Base-by-base conservation (phyloP, 2,113 vertebrate genomes). In the Leptocoma aspasia region DNA sequence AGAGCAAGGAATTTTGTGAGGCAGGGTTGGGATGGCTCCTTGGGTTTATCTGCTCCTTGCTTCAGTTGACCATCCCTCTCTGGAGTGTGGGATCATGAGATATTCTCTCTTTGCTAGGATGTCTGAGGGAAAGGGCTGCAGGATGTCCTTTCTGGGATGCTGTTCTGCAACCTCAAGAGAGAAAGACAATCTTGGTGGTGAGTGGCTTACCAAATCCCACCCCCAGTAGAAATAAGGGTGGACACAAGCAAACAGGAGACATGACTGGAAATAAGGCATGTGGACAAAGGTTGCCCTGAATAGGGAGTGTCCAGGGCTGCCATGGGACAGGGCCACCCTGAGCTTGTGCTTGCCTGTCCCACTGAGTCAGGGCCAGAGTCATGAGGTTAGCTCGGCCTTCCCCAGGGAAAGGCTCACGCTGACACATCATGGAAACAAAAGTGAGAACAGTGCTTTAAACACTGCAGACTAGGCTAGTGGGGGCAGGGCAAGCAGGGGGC, bases 251-350 rank as follows among this genome's bases (percentile, higher is more conserved):
- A 60, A 52, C 7, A 50, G 28, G 22, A 82, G 39, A 8, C 17
- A 20, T 7, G 4, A 26, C 33, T 66, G 17, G 42, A 86, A 90
- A 45, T 28, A 28, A 70, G 12, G 37, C 37, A n/a, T 27, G 33
- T 44, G 63, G 69, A 30, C 13, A 56, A 73, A 39, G 15, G 27
- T 10, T 75, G 27, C 50, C 37, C 50, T 70, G 4, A 41, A 5
- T 5, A 15, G 16, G 3, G 33, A 63, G 10, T 39, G 17, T 60
- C 39, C 49, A 30, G 41, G 39, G 53, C n/a, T 69, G 54, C 41
- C 2, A 3, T 0, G 2, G 23, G 24, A 30, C 26, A 33, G 14
- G n/a, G 21, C 15, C 3, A 22, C 17, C 12, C 23, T 4, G 6
- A 39, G 11, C 35, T 33, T 65, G 42, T 64, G 17, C 15, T 47